Conservation (phyloP, 2,888 invertebrate species). For the Metellina segmentata region DNA sequence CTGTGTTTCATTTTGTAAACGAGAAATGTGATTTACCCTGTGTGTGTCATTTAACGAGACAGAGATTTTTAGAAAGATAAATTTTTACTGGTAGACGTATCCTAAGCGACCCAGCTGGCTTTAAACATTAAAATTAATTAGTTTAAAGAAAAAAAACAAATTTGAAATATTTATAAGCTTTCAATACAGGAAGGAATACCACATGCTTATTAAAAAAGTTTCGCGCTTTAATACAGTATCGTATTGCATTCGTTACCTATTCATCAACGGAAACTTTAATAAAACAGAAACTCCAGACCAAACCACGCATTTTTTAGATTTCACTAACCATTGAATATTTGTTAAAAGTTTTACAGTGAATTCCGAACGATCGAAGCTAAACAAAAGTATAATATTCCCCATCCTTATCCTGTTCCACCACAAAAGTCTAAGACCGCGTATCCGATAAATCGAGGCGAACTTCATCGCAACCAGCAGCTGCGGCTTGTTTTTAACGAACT, state of each 20-base stretch:
- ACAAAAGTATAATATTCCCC: background rate
- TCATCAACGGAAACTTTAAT: background rate
- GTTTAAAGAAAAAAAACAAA: background rate
- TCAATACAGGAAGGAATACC: too few species aligned
- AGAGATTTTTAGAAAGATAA: too few species aligned
- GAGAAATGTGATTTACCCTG: too few species aligned
- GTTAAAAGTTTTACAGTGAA: background rate
- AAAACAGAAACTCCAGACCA: background rate
- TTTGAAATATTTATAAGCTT: background rate
- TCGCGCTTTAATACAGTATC: background rate
- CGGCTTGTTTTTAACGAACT: conserved; percentile 15
- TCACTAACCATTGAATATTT: background rate
- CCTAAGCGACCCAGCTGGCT: too few species aligned
- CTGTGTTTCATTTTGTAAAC: too few species aligned
- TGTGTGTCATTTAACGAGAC: too few species aligned
- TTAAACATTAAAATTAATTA: too few species aligned
- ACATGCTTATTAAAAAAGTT: background rate
- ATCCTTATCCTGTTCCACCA: background rate
- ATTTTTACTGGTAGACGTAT: too few species aligned
- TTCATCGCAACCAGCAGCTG: background rate
- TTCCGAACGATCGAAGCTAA: background rate
- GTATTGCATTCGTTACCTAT: background rate
- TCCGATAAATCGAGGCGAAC: background rate
- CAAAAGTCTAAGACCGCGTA: background rate
- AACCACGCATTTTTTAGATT: background rate